These are phyloP conservation scores for Apodemia zela DNA, from an alignment of 2,888 invertebrate species.

Conservation along the genomic window DNA sequence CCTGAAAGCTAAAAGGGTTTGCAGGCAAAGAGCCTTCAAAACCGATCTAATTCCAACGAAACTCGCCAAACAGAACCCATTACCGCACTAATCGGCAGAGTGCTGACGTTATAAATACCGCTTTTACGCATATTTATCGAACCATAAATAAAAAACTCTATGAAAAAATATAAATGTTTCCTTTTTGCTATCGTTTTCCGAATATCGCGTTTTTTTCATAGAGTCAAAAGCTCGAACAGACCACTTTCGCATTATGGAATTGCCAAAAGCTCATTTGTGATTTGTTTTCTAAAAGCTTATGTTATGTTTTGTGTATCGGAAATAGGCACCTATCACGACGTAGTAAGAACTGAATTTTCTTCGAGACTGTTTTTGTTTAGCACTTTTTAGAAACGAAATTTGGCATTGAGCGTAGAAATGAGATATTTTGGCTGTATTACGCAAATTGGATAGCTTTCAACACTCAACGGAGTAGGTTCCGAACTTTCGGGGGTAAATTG, in stretches of 20 bases:
- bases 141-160: constrained; percentile 77
- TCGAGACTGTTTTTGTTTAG: constrained; percentile 24
- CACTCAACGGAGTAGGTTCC: constrained; percentile 79
- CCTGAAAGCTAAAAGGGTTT: constrained; percentile 70
- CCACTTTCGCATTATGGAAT: constrained; percentile 81
- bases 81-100: constrained; percentile 75
- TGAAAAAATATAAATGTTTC: constrained; percentile 78
- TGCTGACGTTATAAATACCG: constrained; percentile 75
- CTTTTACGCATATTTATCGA: constrained; percentile 72
- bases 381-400: constrained; percentile 36
- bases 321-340: constrained; percentile 35
- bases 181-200: constrained; percentile 76
- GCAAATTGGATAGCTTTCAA: constrained; percentile 81
- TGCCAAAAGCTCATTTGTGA: constrained; percentile 75
- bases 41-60: constrained; percentile 54
- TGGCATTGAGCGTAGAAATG: constrained; percentile 77
- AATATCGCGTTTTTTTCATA: constrained; percentile 75
- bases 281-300: constrained; percentile 45
- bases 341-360: constrained; percentile 36
- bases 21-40: constrained; percentile 44
- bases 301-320: constrained; percentile 29
- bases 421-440: constrained; percentile 81
- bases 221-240: constrained; percentile 81
- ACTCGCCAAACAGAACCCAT: constrained; percentile 45
- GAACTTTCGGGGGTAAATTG: constrained; percentile 79